A percentile compares a stretch with the other conserved stretches of the same genome.
These are phyloP conservation scores for Siphamia tubifer DNA, from an alignment of 2,113 vertebrate species.

Conservation along the genomic window DNA sequence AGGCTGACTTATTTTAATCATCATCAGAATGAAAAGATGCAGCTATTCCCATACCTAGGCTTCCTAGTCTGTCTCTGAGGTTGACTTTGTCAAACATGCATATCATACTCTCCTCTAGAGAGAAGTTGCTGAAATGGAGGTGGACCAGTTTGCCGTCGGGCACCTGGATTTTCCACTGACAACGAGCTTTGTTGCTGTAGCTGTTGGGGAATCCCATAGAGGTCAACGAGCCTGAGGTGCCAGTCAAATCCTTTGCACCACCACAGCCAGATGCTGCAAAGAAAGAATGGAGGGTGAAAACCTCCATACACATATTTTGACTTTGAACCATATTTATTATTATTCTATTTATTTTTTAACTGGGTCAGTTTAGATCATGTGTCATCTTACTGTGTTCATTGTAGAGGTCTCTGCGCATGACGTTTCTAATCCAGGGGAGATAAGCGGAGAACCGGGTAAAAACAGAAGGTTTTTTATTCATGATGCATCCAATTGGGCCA, in stretches of 20 bases:
- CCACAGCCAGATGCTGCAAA: conserved; percentile 77
- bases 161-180: conserved; percentile 77
- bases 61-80: conserved; percentile 67
- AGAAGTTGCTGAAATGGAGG: conserved; percentile 75
- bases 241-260: conserved; percentile 65
- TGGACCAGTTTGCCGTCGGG: conserved; percentile 72
- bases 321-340: conserved; percentile 1
- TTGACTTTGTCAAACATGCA: conserved; percentile 76
- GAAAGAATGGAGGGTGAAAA: conserved; percentile 32
- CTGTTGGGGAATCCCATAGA: conserved; percentile 70
- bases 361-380: neutral
- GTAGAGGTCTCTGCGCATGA: conserved; percentile 77
- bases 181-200: conserved; percentile 75
- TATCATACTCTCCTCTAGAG: conserved; percentile 74
- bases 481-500: conserved; percentile 79
- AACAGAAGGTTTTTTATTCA: conserved; percentile 82
- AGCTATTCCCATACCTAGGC: conserved; percentile 63
- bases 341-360: too few species aligned
- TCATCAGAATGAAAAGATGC: neutral
- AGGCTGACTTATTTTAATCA: neutral
- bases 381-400: conserved; percentile 68
- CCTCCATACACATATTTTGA: neutral
- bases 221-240: conserved; percentile 57
- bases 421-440: conserved; percentile 75
- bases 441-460: conserved; percentile 80